phyloP scores from a whole-genome alignment of 2,797 vertebrate genomes.

The Melanogrammus aeglefinus region DNA sequence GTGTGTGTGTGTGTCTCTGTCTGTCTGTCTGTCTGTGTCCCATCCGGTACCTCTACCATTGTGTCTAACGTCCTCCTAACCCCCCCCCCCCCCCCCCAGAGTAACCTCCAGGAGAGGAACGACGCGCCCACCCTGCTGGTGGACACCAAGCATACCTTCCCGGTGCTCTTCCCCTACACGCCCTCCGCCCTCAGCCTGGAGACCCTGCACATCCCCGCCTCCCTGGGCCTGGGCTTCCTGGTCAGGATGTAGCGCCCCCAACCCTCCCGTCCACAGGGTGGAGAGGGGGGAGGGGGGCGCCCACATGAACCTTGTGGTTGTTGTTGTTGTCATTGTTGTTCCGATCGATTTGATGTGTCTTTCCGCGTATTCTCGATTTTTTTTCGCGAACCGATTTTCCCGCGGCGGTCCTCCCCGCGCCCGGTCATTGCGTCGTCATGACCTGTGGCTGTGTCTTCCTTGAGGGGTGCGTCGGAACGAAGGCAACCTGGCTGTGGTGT shows the following conservation, averaged over 20 bases:
- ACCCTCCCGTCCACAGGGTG: neutral
- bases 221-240: conserved; percentile 86
- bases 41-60: neutral
- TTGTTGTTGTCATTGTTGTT: neutral
- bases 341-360: neutral
- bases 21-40: neutral
- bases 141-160: conserved; percentile 89
- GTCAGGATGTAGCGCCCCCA: conserved; percentile 70
- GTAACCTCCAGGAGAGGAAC: conserved; percentile 77
- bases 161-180: conserved; percentile 88
- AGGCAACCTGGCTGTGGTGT: neutral
- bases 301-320: neutral
- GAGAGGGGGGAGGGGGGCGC: neutral
- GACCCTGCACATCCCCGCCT: conserved; percentile 85
- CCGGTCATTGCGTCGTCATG: neutral
- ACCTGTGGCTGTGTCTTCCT: neutral
- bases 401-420: neutral
- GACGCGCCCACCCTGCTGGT: conserved; percentile 84
- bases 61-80: too few relatives aligned
- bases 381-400: neutral
- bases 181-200: conserved; percentile 90
- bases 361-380: neutral
- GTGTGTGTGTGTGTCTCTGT: too few relatives aligned
- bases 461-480: neutral
- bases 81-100: conserved; percentile 63